phyloP scores from a whole-genome alignment of 2,113 vertebrate genomes.

The Vidua chalybeata region DNA sequence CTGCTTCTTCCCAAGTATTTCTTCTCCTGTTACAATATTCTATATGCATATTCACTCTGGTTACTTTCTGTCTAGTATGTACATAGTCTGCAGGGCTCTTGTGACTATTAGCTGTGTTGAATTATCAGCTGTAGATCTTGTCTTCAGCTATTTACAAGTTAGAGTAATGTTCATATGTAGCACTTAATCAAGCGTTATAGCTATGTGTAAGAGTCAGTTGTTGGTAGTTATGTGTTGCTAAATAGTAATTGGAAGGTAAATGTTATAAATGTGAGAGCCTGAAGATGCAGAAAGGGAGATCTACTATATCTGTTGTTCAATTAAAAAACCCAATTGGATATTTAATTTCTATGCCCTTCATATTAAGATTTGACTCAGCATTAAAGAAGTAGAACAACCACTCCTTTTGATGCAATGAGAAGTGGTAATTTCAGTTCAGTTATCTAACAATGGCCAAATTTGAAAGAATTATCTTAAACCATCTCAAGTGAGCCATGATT shows the following conservation, averaged over 20 bases:
- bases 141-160: not conserved
- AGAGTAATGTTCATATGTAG: not conserved
- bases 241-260: not conserved
- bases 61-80: not conserved
- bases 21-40: conserved; percentile 12
- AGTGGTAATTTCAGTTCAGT: not conserved
- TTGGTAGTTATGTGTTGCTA: not conserved
- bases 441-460: not conserved
- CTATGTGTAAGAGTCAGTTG: not conserved
- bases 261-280: not conserved
- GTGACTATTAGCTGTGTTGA: not conserved
- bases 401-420: not conserved
- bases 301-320: not conserved
- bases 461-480: not conserved
- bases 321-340: not conserved
- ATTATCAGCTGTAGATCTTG: not conserved
- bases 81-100: not conserved
- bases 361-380: not conserved
- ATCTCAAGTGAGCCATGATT: not conserved
- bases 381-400: not conserved
- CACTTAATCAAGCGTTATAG: not conserved
- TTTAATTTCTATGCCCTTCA: not conserved
- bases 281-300: not conserved
- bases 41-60: not conserved
- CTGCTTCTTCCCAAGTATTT: not conserved